Evolutionary conservation across 2,888 invertebrate genomes (phyloP).

Genomic region (Odontothrips loti): DNA sequence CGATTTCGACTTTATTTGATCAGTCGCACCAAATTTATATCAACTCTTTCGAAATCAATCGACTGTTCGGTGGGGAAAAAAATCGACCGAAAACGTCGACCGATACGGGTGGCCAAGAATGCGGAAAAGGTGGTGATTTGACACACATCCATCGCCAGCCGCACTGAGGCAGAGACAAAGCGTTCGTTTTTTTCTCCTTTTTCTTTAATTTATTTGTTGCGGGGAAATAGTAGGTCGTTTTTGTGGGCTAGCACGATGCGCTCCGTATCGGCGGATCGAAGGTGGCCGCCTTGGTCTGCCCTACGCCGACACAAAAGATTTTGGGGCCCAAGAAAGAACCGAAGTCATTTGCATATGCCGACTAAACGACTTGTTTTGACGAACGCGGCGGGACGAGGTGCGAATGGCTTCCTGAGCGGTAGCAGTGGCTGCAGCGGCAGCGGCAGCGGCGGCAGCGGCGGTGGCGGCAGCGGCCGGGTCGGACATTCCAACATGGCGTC

Average conservation of each 20-base stretch:
- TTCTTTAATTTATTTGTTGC: too few relatives aligned
- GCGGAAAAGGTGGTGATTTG: neutral
- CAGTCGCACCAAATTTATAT: too few relatives aligned
- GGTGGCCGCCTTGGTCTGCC: neutral
- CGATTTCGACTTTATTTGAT: too few relatives aligned
- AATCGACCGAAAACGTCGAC: too few relatives aligned
- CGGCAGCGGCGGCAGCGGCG: neutral
- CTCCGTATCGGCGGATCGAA: neutral
- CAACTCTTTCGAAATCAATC: too few relatives aligned
- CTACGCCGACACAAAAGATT: neutral
- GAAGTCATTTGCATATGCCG: slow-evolving; percentile 9
- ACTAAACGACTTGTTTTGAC: slow-evolving; percentile 25
- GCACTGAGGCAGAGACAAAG: too few relatives aligned
- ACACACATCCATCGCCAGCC: neutral
- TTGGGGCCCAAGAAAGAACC: neutral
- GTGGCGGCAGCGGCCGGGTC: neutral
- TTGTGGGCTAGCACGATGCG: neutral
- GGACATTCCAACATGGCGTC: slow-evolving; percentile 6
- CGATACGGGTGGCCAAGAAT: too few relatives aligned
- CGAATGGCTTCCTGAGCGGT: slow-evolving; percentile 9
- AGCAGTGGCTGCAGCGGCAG: neutral
- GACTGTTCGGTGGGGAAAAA: too few relatives aligned
- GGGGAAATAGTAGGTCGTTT: too few relatives aligned
- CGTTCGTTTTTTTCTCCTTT: too few relatives aligned
- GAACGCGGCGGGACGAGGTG: slow-evolving; percentile 7